phyloP scores from a whole-genome alignment of 1,140 invertebrate species.

The Phenacoccus solenopsis region DNA sequence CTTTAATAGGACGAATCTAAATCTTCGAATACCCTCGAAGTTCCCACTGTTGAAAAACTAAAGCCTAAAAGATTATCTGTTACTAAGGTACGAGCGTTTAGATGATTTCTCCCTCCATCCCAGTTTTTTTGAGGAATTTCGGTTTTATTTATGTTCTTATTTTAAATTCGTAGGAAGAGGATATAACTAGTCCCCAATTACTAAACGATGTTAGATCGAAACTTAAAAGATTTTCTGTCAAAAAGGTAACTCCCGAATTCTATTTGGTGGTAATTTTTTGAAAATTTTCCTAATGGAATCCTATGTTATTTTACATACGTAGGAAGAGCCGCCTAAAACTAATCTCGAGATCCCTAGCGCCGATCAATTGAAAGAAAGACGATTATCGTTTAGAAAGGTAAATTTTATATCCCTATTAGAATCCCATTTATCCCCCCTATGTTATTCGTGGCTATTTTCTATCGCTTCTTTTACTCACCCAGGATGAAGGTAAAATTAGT shows the following conservation, averaged over 20 bases:
- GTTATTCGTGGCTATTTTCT: neutral
- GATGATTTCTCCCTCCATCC: too few species aligned
- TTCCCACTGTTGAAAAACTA: neutral
- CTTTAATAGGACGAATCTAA: neutral
- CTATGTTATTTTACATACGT: neutral
- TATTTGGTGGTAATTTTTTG: too few species aligned
- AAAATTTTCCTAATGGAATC: neutral
- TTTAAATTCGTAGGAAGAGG: neutral
- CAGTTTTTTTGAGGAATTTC: too few species aligned
- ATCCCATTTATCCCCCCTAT: too few species aligned
- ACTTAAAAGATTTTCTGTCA: neutral
- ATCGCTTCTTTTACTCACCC: neutral
- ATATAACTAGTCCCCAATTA: neutral
- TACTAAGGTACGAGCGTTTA: neutral
- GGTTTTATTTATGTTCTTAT: neutral
- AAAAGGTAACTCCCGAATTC: neutral
- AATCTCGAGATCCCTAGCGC: neutral
- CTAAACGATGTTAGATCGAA: neutral
- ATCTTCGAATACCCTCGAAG: neutral
- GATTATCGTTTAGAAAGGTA: slow-evolving; percentile 3
- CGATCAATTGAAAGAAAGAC: neutral
- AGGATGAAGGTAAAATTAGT: neutral
- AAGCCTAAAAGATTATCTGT: neutral
- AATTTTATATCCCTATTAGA: neutral
- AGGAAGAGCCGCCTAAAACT: neutral